Evolutionary conservation across 1,140 invertebrate species (phyloP).

Genomic region (Delia radicum): DNA sequence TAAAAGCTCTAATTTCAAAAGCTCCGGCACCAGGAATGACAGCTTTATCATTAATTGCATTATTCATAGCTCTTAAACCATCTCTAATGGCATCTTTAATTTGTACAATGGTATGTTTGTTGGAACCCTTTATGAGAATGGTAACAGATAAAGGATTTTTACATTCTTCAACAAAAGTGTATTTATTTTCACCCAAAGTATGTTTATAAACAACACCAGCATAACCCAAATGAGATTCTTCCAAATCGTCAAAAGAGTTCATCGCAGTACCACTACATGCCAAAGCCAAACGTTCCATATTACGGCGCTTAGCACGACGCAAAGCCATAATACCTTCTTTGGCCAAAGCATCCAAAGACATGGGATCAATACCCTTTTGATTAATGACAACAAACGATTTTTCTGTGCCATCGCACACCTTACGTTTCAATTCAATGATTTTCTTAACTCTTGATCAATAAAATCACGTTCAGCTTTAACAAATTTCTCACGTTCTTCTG

Average conservation of each 20-base stretch:
- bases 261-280: slow-evolving; percentile 96
- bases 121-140: slow-evolving; percentile 94
- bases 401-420: slow-evolving; percentile 84
- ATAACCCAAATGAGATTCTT: slow-evolving; percentile 84
- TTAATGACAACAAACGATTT: slow-evolving; percentile 96
- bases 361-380: slow-evolving; percentile 98
- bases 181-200: slow-evolving; percentile 95
- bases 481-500: slow-evolving; percentile 93
- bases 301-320: slow-evolving; percentile 93
- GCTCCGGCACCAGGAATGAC: slow-evolving; percentile 95
- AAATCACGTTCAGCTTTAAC: slow-evolving; percentile 94
- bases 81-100: slow-evolving; percentile 97
- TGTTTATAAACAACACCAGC: slow-evolving; percentile 97
- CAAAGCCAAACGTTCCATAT: slow-evolving; percentile 95
- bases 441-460: slow-evolving; percentile 95
- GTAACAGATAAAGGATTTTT: slow-evolving; percentile 96
- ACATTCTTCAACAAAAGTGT: slow-evolving; percentile 95
- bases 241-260: slow-evolving; percentile 94
- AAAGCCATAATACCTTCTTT: slow-evolving; percentile 95
- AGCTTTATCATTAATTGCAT: slow-evolving; percentile 88
- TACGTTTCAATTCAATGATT: slow-evolving; percentile 94
- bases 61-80: slow-evolving; percentile 94
- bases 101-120: slow-evolving; percentile 91
- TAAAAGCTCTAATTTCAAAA: slow-evolving; percentile 91
- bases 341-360: slow-evolving; percentile 93